These are phyloP conservation scores for Tiphia femorata DNA, from an alignment of 2,888 invertebrate species.

Conservation along the genomic window DNA sequence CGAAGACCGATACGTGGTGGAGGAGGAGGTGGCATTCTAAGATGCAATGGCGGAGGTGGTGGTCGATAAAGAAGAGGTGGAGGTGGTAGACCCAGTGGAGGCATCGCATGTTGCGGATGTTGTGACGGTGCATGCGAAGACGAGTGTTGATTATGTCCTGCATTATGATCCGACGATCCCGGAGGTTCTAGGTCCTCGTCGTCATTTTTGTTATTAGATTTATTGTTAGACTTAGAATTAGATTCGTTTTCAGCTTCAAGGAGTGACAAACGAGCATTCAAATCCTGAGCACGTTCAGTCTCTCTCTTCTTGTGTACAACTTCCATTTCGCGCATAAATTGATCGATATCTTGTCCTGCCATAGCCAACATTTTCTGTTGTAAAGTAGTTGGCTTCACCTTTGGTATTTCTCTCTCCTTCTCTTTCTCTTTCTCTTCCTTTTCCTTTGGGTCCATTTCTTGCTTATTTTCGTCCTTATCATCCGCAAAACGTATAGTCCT, in stretches of 20 bases:
- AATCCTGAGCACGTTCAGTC: conserved; percentile 75
- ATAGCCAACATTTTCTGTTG: conserved; percentile 91
- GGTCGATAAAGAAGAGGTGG: conserved; percentile 74
- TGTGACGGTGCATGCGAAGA: conserved; percentile 46
- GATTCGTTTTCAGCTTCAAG: conserved; percentile 56
- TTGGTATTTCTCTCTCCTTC: conserved; percentile 65
- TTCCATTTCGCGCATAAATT: conserved; percentile 94
- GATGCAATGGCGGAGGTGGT: conserved; percentile 70
- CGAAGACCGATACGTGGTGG: conserved; percentile 69
- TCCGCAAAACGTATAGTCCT: conserved; percentile 76
- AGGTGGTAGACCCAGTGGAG: conserved; percentile 71
- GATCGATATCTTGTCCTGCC: conserved; percentile 92
- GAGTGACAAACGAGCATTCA: conserved; percentile 71
- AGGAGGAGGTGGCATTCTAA: conserved; percentile 71
- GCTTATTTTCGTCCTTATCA: conserved; percentile 73
- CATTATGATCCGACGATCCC: conserved; percentile 45
- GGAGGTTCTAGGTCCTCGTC: conserved; percentile 55
- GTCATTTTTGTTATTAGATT: conserved; percentile 42
- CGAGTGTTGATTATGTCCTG: conserved; percentile 44
- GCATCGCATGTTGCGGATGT: conserved; percentile 56
- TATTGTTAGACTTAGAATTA: conserved; percentile 45
- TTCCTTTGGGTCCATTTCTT: conserved; percentile 68
- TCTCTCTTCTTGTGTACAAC: conserved; percentile 84
- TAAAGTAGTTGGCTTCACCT: conserved; percentile 79
- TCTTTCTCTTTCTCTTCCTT: conserved; percentile 64